A percentile compares a stretch with the other conserved stretches of the same genome.
phyloP scores from a whole-genome alignment of 2,888 invertebrate genomes.

The Selenia dentaria region DNA sequence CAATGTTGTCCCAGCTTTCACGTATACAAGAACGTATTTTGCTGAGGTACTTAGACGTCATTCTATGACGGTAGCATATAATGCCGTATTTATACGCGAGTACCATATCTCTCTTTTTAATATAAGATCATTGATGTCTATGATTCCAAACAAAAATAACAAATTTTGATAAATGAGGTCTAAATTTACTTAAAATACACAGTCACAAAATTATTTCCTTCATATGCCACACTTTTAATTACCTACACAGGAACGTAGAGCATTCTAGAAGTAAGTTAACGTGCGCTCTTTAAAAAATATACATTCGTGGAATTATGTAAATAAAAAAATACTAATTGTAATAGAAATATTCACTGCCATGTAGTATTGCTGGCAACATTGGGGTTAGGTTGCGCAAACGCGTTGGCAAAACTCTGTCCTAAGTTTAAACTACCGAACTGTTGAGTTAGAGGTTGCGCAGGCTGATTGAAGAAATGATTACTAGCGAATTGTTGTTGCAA shows the following conservation, averaged over 20 bases:
- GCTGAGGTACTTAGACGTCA: no score
- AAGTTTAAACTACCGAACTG: conserved; percentile 70
- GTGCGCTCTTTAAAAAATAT: conserved; percentile 23
- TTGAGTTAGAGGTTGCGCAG: conserved; percentile 54
- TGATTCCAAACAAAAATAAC: no score
- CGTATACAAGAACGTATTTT: no score
- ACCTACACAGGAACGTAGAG: conserved; percentile 14
- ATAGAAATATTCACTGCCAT: conserved; percentile 61
- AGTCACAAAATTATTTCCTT: conserved; percentile 1
- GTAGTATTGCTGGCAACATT: conserved; percentile 74
- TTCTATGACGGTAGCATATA: no score
- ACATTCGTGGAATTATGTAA: conserved; percentile 24
- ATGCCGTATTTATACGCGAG: no score
- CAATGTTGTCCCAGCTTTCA: no score
- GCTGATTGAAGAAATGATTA: conserved; percentile 52
- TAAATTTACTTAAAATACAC: neutral
- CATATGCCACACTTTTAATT: conserved; percentile 13
- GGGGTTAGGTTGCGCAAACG: conserved; percentile 64
- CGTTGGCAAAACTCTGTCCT: conserved; percentile 71
- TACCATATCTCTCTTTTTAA: no score
- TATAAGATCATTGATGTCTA: no score
- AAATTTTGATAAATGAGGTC: no score
- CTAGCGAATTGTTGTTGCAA: conserved; percentile 37
- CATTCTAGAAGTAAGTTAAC: conserved; percentile 4
- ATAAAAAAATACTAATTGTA: conserved; percentile 23